A percentile compares a stretch with the other conserved stretches of the same genome.
These are phyloP conservation scores for Platyscapa corneri DNA, from an alignment of 1,140 invertebrate species.

Conservation along the genomic window DNA sequence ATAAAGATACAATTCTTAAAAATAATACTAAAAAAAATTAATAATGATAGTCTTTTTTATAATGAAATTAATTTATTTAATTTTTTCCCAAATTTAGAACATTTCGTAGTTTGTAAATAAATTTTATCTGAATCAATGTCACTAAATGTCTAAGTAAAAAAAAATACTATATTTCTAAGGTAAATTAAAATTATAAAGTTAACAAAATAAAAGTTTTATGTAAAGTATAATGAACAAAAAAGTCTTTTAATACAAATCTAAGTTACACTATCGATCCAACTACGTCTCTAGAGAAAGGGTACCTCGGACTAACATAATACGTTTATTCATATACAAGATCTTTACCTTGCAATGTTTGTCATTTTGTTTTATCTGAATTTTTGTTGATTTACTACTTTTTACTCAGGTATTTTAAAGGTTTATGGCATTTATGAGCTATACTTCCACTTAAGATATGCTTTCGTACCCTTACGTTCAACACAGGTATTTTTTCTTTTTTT, in stretches of 20 bases:
- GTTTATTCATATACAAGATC: neutral
- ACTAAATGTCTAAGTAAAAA: too few relatives aligned
- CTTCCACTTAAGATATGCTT: neutral
- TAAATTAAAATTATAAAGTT: too few relatives aligned
- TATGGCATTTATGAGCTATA: neutral
- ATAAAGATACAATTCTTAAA: too few relatives aligned
- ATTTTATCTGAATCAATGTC: too few relatives aligned
- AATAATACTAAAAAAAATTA: too few relatives aligned
- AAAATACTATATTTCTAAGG: too few relatives aligned
- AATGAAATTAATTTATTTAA: too few relatives aligned
- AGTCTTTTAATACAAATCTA: conserved; percentile 18
- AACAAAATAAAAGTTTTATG: too few relatives aligned
- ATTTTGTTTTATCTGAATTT: conserved; percentile 32
- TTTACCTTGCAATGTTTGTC: neutral
- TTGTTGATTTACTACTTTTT: conserved; percentile 11
- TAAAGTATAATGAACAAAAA: conserved; percentile 12
- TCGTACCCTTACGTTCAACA: neutral
- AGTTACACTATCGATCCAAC: conserved; percentile 56
- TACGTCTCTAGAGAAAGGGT: conserved; percentile 54
- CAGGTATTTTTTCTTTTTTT: neutral
- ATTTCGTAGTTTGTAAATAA: too few relatives aligned
- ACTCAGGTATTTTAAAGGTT: neutral
- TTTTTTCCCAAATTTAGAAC: too few relatives aligned
- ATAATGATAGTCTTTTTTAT: too few relatives aligned
- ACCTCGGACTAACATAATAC: neutral